Base-by-base conservation (phyloP, 2,113 vertebrate species). In the Hippocampus guttulatus region DNA sequence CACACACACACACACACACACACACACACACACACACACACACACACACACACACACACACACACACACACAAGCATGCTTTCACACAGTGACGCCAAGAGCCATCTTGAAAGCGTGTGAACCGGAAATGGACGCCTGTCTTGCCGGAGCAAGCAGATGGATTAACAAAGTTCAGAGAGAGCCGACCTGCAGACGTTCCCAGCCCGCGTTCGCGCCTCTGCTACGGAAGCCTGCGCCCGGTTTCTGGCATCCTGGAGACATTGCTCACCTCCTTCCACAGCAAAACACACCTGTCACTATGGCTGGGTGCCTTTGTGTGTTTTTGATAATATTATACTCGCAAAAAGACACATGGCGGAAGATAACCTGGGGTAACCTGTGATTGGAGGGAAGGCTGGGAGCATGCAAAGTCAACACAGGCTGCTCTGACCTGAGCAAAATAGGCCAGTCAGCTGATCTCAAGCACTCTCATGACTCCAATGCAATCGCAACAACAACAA, bases 291-390 rank as follows among this genome's bases (percentile, higher is more conserved):
- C 75, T 54, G 20, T 74, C 70, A 57, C 64, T 63, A 3, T 70
- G 18, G 1, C 54, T 41, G 57, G 73, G 15, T 38, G 71, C n/a
- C 57, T 66, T 54, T 64, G 67, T 69, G 67, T 70, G 67, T 67
- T 78, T 75, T 75, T 78, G 85, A 85, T 82, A 79, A 77, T 76
- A 40, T 81, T 79, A 43, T 23, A 76, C 73, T 71, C 12, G 41
- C 49, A 70, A 51, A 58, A 70, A 43, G 43, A 73, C 25, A 66
- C 33, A 65, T 5, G 55, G 7, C 27, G 45, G 52, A 71, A 82
- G 84, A 89, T 88, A 90, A 88, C 85, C 83, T 76, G 3, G 74
- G 75, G 52, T 81, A 82, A 89, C 78, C 71, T 71, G 79, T 77
- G 83, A 85, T 75, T 68, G 76, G 83, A 73, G 78, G 75, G 78